These are phyloP conservation scores for Cephalopterus ornatus DNA, from an alignment of 2,113 vertebrate species.

Conservation along the genomic window DNA sequence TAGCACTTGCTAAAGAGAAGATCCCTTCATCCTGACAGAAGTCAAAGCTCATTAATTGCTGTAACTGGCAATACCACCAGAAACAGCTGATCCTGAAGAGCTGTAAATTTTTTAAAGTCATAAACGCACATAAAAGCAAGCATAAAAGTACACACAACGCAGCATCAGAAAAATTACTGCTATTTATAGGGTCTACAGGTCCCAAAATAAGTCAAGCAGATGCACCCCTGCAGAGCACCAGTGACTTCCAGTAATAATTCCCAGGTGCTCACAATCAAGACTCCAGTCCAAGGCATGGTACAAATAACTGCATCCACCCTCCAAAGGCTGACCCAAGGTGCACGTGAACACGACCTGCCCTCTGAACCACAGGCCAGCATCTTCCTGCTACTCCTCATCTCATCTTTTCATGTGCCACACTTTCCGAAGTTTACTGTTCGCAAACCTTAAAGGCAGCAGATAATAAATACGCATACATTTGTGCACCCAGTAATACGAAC, in stretches of 20 bases:
- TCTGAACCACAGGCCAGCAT: not conserved
- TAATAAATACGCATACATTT: not conserved
- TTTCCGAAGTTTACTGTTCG: not conserved
- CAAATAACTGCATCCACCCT: not conserved
- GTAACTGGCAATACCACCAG: not conserved
- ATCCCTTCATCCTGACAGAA: not conserved
- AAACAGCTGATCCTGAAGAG: not conserved
- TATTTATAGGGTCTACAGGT: not conserved
- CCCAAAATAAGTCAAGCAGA: not conserved
- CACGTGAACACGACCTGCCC: fast-evolving
- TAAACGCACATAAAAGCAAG: not conserved
- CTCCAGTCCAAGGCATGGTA: not conserved
- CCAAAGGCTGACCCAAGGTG: not conserved
- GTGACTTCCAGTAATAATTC: not conserved
- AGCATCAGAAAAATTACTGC: not conserved
- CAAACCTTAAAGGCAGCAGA: not conserved
- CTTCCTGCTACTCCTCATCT: not conserved
- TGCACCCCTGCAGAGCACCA: not conserved
- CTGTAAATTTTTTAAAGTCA: not conserved
- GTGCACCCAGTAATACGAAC: not conserved
- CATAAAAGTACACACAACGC: not conserved
- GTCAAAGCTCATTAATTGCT: not conserved
- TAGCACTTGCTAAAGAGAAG: not conserved
- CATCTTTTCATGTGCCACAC: fast-evolving
- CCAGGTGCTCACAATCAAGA: not conserved